phyloP scores from a whole-genome alignment of 2,888 invertebrate species.

The Pinctada fucata region DNA sequence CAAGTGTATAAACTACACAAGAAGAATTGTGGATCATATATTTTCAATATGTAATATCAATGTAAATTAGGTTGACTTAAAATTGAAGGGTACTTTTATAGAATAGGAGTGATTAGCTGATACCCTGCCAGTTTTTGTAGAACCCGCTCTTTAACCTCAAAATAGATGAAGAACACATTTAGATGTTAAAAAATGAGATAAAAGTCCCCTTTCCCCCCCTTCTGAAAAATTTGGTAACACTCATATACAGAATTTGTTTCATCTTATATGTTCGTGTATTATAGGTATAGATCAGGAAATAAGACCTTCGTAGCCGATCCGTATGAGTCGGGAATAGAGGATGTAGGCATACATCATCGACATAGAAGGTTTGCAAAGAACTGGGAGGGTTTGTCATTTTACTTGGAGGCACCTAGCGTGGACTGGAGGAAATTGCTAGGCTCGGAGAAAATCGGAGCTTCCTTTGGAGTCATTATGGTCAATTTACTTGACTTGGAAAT shows the following conservation, averaged over 20 bases:
- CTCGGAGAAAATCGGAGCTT: constrained; percentile 56
- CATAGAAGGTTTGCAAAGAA: constrained; percentile 32
- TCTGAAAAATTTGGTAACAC: no score
- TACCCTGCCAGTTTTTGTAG: no score
- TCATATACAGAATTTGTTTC: no score
- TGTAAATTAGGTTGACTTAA: neutral
- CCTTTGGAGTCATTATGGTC: constrained; percentile 60
- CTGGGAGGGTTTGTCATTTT: constrained; percentile 37
- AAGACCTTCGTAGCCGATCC: constrained; percentile 36
- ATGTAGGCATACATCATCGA: constrained; percentile 4
- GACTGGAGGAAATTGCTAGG: constrained; percentile 62
- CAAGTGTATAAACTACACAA: no score
- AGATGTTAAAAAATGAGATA: no score
- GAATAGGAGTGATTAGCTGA: no score
- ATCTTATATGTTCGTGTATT: no score
- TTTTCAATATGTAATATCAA: constrained; percentile 2
- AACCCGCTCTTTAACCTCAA: no score
- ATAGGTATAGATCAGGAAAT: constrained; percentile 3
- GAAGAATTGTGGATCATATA: neutral
- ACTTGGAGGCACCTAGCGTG: constrained; percentile 57
- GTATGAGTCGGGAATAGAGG: constrained; percentile 33
- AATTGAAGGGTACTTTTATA: neutral
- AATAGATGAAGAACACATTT: no score
- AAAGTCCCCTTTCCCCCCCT: no score
- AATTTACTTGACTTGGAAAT: constrained; percentile 58